phyloP scores from a whole-genome alignment of 2,888 invertebrate species.

The Galerucella nymphaeae region DNA sequence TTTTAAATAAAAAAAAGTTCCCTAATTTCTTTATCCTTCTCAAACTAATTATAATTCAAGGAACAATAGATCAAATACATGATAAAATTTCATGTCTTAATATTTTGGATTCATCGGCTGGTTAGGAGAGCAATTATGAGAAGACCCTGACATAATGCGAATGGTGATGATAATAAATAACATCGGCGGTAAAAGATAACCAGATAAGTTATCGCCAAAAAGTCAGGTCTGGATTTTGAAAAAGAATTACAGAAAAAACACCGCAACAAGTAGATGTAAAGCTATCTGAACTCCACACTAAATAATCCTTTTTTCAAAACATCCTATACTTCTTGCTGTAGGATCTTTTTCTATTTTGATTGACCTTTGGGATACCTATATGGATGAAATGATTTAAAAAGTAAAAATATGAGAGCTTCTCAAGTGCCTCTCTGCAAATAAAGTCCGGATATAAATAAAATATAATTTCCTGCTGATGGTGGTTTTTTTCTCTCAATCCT shows the following conservation, averaged over 20 bases:
- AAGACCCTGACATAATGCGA: slow-evolving; percentile 35
- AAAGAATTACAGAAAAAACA: background rate
- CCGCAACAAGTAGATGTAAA: no score
- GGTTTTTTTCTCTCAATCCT: slow-evolving; percentile 24
- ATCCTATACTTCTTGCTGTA: no score
- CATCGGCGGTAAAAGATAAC: slow-evolving; percentile 25
- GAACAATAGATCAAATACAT: slow-evolving; percentile 33
- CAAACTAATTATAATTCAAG: slow-evolving; percentile 33
- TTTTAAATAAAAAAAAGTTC: slow-evolving; percentile 1
- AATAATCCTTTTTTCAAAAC: no score
- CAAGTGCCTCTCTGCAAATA: slow-evolving; percentile 9
- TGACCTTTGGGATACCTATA: no score
- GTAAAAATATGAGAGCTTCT: background rate
- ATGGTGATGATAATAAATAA: slow-evolving; percentile 37
- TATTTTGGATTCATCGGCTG: slow-evolving; percentile 30
- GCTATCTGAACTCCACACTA: no score
- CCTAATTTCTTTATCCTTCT: slow-evolving; percentile 21
- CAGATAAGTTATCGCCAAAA: slow-evolving; percentile 30
- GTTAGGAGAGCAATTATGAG: slow-evolving; percentile 33
- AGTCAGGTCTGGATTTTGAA: background rate
- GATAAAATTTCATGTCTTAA: slow-evolving; percentile 38
- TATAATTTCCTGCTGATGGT: slow-evolving; percentile 36
- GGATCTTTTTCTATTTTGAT: no score
- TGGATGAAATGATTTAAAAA: no score
- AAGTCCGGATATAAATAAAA: slow-evolving; percentile 31